Evolutionary conservation across 1,140 invertebrate genomes (phyloP).

Genomic region (Tetragnatha versicolor): DNA sequence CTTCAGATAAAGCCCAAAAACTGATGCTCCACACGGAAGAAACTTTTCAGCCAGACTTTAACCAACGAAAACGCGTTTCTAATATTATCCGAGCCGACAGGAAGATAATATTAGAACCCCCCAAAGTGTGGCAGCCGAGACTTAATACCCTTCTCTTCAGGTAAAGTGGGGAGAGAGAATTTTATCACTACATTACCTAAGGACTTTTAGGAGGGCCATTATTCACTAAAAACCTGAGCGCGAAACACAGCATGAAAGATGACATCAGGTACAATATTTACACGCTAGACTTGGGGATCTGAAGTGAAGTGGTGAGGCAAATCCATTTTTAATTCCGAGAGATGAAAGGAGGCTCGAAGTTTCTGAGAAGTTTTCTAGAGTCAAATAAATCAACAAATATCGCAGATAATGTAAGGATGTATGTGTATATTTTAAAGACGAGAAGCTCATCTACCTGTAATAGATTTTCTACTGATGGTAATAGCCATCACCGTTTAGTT

Average conservation of each 20-base stretch:
- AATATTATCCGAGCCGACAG: conserved; percentile 5
- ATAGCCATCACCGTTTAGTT: too few species aligned
- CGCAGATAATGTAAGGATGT: too few species aligned
- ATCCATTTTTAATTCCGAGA: too few species aligned
- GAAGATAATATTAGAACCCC: conserved; percentile 13
- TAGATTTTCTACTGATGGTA: too few species aligned
- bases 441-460: too few species aligned
- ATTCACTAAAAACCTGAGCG: conserved; percentile 4
- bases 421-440: too few species aligned
- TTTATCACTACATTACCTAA: conserved; percentile 19
- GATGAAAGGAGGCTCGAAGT: too few species aligned
- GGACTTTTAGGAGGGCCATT: conserved; percentile 9
- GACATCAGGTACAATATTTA: conserved; percentile 10
- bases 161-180: neutral
- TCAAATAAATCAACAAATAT: too few species aligned
- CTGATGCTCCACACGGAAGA: neutral
- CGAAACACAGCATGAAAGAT: neutral
- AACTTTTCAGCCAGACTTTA: neutral
- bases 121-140: neutral
- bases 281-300: too few species aligned
- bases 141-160: neutral
- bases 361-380: too few species aligned
- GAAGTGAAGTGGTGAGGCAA: too few species aligned
- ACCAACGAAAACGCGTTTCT: neutral
- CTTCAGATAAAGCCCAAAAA: neutral